These are phyloP conservation scores for Excalfactoria chinensis DNA, from an alignment of 2,113 vertebrate species.

Conservation along the genomic window DNA sequence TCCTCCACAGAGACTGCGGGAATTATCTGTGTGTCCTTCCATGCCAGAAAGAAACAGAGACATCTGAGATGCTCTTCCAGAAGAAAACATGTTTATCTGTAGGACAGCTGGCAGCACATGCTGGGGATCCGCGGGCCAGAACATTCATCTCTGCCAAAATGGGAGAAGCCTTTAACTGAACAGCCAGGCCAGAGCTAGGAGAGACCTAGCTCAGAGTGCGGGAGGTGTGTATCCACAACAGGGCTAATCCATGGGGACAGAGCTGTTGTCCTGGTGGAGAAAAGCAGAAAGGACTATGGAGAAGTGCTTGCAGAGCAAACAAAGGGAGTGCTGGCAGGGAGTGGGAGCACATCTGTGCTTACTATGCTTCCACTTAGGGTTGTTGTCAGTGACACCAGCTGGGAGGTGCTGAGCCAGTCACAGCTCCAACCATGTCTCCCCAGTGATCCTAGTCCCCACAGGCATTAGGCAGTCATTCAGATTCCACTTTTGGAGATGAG, in stretches of 20 bases:
- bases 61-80: neutral
- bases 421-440: neutral
- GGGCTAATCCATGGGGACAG: neutral
- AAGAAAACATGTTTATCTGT: neutral
- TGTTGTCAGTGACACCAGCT: conserved; percentile 22
- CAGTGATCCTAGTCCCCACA: neutral
- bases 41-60: neutral
- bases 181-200: neutral
- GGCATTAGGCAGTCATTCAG: neutral
- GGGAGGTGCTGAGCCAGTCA: neutral
- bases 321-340: conserved; percentile 53
- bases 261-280: conserved; percentile 43
- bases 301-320: conserved; percentile 75
- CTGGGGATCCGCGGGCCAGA: neutral
- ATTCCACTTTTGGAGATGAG: neutral
- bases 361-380: neutral
- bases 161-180: neutral
- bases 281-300: conserved; percentile 71
- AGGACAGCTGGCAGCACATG: neutral
- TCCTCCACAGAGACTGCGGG: neutral
- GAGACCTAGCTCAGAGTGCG: neutral
- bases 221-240: neutral
- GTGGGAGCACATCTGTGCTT: conserved; percentile 24
- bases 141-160: neutral
- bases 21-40: neutral